A percentile compares a stretch with the other conserved stretches of the same genome.
phyloP scores from a whole-genome alignment of 2,888 invertebrate genomes.

The Napeogenes inachia region DNA sequence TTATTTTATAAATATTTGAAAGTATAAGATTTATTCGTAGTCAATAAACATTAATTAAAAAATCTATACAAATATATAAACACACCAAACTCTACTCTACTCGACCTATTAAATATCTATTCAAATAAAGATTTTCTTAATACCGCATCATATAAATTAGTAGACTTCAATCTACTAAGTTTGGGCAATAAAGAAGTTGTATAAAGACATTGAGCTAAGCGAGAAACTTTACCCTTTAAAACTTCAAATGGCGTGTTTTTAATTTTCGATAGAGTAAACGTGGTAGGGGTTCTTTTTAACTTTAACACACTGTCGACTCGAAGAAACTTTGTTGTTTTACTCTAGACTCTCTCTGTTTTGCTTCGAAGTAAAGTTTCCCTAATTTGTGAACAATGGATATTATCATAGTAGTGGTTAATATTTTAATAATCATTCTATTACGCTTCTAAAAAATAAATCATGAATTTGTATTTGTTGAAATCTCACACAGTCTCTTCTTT shows the following conservation, averaged over 20 bases:
- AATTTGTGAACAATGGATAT: too few relatives aligned
- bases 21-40: too few relatives aligned
- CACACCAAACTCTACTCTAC: too few relatives aligned
- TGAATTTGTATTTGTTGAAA: too few relatives aligned
- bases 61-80: too few relatives aligned
- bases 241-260: constrained; percentile 62
- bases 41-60: too few relatives aligned
- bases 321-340: constrained; percentile 10
- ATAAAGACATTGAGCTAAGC: constrained; percentile 40
- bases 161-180: constrained; percentile 27
- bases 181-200: constrained; percentile 37
- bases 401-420: too few relatives aligned
- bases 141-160: constrained; percentile 24
- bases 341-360: neutral
- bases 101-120: neutral
- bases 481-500: too few relatives aligned
- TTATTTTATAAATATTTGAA: too few relatives aligned
- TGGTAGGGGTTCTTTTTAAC: constrained; percentile 46
- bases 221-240: constrained; percentile 58
- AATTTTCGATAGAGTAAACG: constrained; percentile 65
- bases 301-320: constrained; percentile 37
- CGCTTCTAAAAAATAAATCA: too few relatives aligned
- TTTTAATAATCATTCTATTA: too few relatives aligned
- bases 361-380: too few relatives aligned
- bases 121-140: constrained; percentile 10